Conservation (phyloP, 2,888 invertebrate species). For the Hypolimnas misippus region DNA sequence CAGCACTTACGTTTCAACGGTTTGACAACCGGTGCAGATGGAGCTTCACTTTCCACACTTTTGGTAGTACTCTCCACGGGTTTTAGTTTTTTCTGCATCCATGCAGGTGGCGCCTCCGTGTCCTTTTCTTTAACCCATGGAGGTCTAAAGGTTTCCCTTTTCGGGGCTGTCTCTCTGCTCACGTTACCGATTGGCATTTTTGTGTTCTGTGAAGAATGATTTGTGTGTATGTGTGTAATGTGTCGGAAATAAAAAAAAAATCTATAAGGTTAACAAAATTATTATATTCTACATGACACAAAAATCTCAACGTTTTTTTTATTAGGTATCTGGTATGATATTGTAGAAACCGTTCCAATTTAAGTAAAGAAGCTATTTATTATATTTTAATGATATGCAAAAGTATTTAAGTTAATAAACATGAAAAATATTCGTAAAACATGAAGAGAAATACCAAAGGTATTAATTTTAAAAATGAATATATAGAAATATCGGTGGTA, state of each 20-base stretch:
- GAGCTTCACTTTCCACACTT: conserved; percentile 44
- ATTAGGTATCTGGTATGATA: no score
- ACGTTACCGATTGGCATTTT: conserved; percentile 78
- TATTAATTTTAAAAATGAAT: no score
- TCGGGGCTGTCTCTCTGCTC: conserved; percentile 79
- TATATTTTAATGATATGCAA: no score
- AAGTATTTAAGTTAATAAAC: no score
- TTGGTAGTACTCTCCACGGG: conserved; percentile 64
- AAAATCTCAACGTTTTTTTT: no score
- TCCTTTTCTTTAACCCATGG: conserved; percentile 90
- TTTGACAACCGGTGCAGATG: conserved; percentile 49
- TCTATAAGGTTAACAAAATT: background rate
- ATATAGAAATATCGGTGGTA: no score
- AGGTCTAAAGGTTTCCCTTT: conserved; percentile 88
- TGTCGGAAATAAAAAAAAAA: conserved; percentile 6
- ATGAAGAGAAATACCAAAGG: no score
- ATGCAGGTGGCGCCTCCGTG: conserved; percentile 84
- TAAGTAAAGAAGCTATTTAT: no score
- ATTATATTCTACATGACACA: no score
- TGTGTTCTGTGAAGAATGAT: conserved; percentile 34
- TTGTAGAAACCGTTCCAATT: no score
- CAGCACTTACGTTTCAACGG: conserved; percentile 69
- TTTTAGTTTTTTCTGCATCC: conserved; percentile 84
- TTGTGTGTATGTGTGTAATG: conserved; percentile 27
- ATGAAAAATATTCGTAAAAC: no score